These are phyloP conservation scores for Oxystoma pomonae DNA, from an alignment of 2,888 invertebrate species.

Conservation along the genomic window DNA sequence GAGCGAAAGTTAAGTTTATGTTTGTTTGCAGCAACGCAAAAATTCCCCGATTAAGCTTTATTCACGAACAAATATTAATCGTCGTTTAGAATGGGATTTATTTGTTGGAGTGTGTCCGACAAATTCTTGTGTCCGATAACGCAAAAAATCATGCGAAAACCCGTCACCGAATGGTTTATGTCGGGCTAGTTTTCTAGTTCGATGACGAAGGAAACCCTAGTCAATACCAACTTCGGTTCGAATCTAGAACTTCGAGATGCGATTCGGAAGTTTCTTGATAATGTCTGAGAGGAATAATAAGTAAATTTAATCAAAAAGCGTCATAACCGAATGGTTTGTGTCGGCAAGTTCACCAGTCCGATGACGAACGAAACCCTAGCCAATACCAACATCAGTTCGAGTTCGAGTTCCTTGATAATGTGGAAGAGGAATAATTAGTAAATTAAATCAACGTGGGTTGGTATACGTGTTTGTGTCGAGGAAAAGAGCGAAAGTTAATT, in stretches of 20 bases:
- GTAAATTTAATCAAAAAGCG: conserved; percentile 53
- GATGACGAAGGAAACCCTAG: conserved; percentile 44
- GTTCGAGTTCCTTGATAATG: too few relatives aligned
- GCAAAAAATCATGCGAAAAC: conserved; percentile 74
- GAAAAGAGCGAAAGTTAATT: too few relatives aligned
- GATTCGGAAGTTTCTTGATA: conserved; percentile 43
- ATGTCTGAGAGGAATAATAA: conserved; percentile 10
- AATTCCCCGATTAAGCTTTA: too few relatives aligned
- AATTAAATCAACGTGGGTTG: too few relatives aligned
- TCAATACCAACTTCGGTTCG: conserved; percentile 39
- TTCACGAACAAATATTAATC: too few relatives aligned
- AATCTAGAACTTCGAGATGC: conserved; percentile 42
- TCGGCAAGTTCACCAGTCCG: conserved; percentile 68
- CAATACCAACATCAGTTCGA: conserved; percentile 40
- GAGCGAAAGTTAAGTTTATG: too few relatives aligned
- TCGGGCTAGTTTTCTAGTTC: conserved; percentile 68
- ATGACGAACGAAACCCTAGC: conserved; percentile 45
- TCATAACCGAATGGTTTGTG: conserved; percentile 74
- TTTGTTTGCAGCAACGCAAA: too few relatives aligned
- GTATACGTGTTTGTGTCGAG: too few relatives aligned
- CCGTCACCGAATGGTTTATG: conserved; percentile 74
- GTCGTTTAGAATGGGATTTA: too few relatives aligned
- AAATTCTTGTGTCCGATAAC: conserved; percentile 81
- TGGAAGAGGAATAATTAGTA: too few relatives aligned
- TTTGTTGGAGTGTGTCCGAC: too few relatives aligned